Evolutionary conservation across 2,888 invertebrate genomes (phyloP).

Genomic region (Mayetiola destructor): DNA sequence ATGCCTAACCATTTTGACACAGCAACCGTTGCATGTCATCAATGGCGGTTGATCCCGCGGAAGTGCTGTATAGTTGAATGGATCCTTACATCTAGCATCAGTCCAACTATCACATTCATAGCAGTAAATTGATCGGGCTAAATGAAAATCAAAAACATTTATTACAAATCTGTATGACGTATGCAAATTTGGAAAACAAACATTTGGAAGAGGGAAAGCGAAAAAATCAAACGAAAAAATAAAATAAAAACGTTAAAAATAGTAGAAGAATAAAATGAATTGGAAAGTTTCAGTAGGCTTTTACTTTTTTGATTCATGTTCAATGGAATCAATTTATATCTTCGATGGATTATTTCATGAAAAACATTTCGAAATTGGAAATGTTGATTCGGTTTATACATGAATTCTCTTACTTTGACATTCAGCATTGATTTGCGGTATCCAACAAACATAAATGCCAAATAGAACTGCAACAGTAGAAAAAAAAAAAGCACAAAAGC

Average conservation of each 20-base stretch:
- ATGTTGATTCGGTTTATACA: no score
- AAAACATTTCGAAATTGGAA: no score
- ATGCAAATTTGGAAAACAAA: neutral
- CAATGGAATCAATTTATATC: no score
- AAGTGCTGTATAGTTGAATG: constrained; percentile 82
- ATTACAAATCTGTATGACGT: neutral
- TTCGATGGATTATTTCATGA: no score
- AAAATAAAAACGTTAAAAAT: neutral
- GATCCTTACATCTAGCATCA: constrained; percentile 77
- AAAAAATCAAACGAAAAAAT: neutral
- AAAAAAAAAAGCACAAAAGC: neutral
- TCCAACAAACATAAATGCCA: constrained; percentile 36
- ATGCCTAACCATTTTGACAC: constrained; percentile 89
- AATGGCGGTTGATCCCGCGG: constrained; percentile 77
- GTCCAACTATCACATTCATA: constrained; percentile 92
- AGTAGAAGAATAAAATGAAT: neutral
- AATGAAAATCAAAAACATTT: neutral
- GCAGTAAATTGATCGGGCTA: constrained; percentile 81
- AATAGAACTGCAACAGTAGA: constrained; percentile 32
- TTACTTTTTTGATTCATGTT: no score
- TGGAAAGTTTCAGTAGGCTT: neutral
- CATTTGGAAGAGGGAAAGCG: no score
- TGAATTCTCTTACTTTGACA: constrained; percentile 42
- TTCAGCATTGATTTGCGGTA: constrained; percentile 40
- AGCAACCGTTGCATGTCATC: constrained; percentile 82